A percentile compares a stretch with the other conserved stretches of the same genome.
These are phyloP conservation scores for Zaprionus lineosus DNA, from an alignment of 2,888 invertebrate genomes.

Conservation along the genomic window DNA sequence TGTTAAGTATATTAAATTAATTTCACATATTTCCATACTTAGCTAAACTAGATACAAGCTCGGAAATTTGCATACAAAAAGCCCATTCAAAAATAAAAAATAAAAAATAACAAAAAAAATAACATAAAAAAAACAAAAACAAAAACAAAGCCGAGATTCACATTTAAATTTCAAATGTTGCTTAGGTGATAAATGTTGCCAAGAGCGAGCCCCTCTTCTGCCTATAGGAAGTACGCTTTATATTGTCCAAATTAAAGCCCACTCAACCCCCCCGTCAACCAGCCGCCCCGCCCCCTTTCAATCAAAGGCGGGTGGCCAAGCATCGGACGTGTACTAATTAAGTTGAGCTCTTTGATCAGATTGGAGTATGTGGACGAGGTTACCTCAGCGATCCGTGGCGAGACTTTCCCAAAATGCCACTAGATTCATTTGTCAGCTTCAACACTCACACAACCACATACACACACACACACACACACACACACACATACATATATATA, in stretches of 20 bases:
- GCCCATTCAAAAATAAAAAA: conserved; percentile 15
- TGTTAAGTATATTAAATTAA: conserved; percentile 46
- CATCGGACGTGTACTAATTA: conserved; percentile 66
- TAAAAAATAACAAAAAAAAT: too few species aligned
- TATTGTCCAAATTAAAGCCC: too few species aligned
- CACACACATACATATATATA: not conserved
- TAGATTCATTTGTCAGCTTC: conserved; percentile 19
- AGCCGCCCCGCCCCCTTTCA: too few species aligned
- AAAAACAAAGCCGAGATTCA: conserved; percentile 17
- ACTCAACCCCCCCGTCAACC: too few species aligned
- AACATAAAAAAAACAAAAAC: conserved; percentile 1
- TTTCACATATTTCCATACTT: conserved; percentile 30
- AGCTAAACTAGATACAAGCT: conserved; percentile 13
- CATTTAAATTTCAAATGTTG: conserved; percentile 51
- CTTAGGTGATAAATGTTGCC: conserved; percentile 61
- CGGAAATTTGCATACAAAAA: conserved; percentile 50
- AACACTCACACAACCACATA: too few species aligned
- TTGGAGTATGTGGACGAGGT: conserved; percentile 51
- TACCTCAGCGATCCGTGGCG: conserved; percentile 29
- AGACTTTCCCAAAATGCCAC: conserved; percentile 55
- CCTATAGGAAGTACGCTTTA: not conserved
- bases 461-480: too few species aligned
- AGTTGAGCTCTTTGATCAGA: conserved; percentile 61
- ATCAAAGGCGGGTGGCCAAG: conserved; percentile 39
- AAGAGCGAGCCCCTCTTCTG: conserved; percentile 31